Base-by-base conservation (phyloP, 2,113 vertebrate genomes). In the Thalassoma bifasciatum region DNA sequence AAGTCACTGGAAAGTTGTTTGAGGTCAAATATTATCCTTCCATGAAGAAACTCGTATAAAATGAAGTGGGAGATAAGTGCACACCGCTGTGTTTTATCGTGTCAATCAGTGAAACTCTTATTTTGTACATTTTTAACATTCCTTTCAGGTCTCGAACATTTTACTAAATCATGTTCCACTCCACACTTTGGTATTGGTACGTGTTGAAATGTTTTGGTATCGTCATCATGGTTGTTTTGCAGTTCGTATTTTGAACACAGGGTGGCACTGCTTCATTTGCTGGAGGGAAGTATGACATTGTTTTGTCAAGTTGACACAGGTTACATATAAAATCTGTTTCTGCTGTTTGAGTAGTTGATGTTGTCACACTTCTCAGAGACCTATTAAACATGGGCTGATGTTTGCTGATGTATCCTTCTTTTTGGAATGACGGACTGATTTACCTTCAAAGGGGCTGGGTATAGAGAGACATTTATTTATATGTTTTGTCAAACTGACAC, bases 1-100 rank as follows among this genome's bases (percentile, higher is more conserved):
- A 66, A 72, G 61, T 88, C 85, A 90, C 89, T 89, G 88, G 84
- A 90, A 78, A 66, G 68, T 83, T 59, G 58, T 62, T 68, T 30
- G 44, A 64, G 62, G 30, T 38, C 61, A 67, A 82, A 62, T 21
- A 46, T 69, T 72, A 21, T 79, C 54, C 64, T 79, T 72, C 66
- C 65, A 49, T 72, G 47, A 61, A 69, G 61, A 76, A 51, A 57
- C 21, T 56, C 37, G 49, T 66, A 24, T 73, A n/a, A 66, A 64
- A 63, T 61, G 40, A 62, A 78, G 70, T 70, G 38, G 47, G 64
- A 22, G 49, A 19, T 34, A 65, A 56, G 60, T 60, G 49, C 22
- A 21, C n/a, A 66, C 67, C 51, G 3, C 60, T 23, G 24, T 76
- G 60, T 78, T 73, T 82, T 79, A 58, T 66, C 42, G 34, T 69